A percentile compares a stretch with the other conserved stretches of the same genome.
Conservation (phyloP, 2,888 invertebrate genomes). For the Ophion ventricosus region DNA sequence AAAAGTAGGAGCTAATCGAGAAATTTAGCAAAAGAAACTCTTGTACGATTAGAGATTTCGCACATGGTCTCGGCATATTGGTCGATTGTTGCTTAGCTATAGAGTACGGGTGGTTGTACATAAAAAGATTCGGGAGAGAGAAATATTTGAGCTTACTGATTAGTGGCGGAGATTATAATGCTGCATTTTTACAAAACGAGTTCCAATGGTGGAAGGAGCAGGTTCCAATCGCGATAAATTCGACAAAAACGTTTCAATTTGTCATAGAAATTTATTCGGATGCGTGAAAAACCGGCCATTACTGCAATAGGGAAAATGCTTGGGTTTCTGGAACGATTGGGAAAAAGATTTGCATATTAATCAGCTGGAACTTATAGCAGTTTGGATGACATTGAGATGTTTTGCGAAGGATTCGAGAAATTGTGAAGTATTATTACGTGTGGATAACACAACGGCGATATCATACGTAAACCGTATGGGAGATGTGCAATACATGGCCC, state of each 20-base stretch:
- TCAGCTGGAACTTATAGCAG: neutral
- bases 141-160: constrained; percentile 39
- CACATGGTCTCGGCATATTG: constrained; percentile 30
- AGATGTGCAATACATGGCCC: neutral
- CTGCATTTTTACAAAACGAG: constrained; percentile 43
- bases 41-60: constrained; percentile 50
- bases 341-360: constrained; percentile 41
- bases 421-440: neutral
- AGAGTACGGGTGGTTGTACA: constrained; percentile 49
- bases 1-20: constrained; percentile 23
- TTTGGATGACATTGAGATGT: neutral
- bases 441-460: neutral
- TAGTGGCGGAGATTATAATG: constrained; percentile 43
- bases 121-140: constrained; percentile 40
- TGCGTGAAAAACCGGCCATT: constrained; percentile 54
- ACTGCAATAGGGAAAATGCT: constrained; percentile 34
- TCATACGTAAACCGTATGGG: neutral
- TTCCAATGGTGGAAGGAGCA: constrained; percentile 56
- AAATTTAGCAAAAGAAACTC: constrained; percentile 10
- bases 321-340: constrained; percentile 34
- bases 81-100: constrained; percentile 46
- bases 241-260: constrained; percentile 43
- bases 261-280: constrained; percentile 54
- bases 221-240: constrained; percentile 31
- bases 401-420: neutral